phyloP scores from a whole-genome alignment of 2,113 vertebrate genomes.

The Marcusenius ussheri region DNA sequence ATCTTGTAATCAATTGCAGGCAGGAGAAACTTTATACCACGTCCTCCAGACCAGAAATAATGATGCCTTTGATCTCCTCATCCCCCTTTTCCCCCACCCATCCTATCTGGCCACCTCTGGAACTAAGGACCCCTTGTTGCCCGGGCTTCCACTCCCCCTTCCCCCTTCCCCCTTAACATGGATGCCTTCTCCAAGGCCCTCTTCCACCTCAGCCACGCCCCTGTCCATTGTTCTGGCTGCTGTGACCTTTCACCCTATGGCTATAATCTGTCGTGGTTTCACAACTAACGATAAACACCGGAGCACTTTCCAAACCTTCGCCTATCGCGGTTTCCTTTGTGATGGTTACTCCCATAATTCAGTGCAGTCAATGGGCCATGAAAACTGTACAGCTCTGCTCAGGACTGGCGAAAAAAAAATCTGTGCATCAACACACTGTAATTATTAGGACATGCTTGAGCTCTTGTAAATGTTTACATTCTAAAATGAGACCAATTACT shows the following conservation, averaged over 20 bases:
- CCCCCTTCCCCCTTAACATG: neutral
- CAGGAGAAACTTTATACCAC: neutral
- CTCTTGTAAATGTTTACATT: neutral
- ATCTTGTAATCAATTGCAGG: neutral
- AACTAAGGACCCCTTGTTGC: neutral
- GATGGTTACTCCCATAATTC: neutral
- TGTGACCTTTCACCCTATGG: conserved; percentile 36
- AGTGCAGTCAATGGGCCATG: neutral
- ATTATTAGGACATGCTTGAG: neutral
- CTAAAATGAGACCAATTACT: neutral
- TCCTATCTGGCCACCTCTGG: neutral
- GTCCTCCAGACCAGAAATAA: neutral
- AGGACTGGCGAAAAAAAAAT: neutral
- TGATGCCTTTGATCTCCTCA: neutral
- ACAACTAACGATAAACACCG: conserved; percentile 19
- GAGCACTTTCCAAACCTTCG: neutral
- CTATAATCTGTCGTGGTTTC: conserved; percentile 42
- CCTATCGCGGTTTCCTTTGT: neutral
- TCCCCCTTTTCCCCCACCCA: neutral
- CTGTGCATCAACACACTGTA: neutral
- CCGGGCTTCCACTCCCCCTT: neutral
- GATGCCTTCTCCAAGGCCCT: neutral
- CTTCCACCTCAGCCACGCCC: neutral
- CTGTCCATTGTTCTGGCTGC: neutral
- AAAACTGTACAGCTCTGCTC: neutral